These are phyloP conservation scores for Dolichallabes microphthalmus DNA, from an alignment of 2,113 vertebrate species.

Conservation along the genomic window DNA sequence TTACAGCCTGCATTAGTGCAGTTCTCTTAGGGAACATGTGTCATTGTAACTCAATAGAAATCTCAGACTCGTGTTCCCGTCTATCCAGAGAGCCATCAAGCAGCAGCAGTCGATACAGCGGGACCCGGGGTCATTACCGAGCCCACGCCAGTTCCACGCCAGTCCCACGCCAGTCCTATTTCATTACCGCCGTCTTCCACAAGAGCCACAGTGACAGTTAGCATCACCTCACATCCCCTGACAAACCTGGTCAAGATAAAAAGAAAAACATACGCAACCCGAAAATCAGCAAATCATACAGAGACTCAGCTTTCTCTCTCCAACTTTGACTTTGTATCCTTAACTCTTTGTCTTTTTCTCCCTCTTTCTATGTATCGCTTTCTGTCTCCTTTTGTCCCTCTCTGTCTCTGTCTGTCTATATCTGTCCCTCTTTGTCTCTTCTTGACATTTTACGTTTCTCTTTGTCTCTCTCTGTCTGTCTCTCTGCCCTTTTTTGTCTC, in stretches of 20 bases:
- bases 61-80: constrained; percentile 20
- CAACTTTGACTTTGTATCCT: not conserved
- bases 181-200: not conserved
- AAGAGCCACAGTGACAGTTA: not conserved
- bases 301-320: not conserved
- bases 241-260: not conserved
- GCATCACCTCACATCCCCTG: not conserved
- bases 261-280: not conserved
- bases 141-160: not conserved
- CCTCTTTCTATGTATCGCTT: not conserved
- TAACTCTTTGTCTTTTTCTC: not conserved
- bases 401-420: not conserved
- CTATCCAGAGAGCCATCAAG: constrained; percentile 18
- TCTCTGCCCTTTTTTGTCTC: not conserved
- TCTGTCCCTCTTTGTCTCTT: not conserved
- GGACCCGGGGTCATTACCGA: constrained; percentile 10
- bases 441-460: not conserved
- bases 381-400: not conserved
- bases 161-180: not conserved
- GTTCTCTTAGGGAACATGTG: constrained; percentile 35
- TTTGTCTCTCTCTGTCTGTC: not conserved
- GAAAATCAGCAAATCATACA: not conserved
- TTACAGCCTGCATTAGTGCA: constrained; percentile 33
- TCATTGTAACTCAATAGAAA: constrained; percentile 44
- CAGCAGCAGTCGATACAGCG: constrained; percentile 22